Evolutionary conservation across 2,113 vertebrate genomes (phyloP), one percentile per base, ranked within the genome.

Genomic region (Podocnemis expansa): DNA sequence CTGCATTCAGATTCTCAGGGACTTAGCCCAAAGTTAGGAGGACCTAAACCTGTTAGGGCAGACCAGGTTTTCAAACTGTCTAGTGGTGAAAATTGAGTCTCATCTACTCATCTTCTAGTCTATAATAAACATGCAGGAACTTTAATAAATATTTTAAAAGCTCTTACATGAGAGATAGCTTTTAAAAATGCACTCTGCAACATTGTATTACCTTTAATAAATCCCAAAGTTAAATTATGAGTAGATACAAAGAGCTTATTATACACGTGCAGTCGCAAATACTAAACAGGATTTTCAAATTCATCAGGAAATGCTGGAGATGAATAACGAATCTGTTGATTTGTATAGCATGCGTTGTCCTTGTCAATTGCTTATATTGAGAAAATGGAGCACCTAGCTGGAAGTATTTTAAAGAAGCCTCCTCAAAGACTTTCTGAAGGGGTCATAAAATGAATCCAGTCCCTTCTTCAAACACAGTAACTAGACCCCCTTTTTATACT

Each of bases 131-230:
- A 2, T 10, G 3, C 2, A 91, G 78, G 84, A 79, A 88, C 1
- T 9, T 56, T 80, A 90, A 93, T 91, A 89, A 97, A 96, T 91
- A 95, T 84, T 95, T 93, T 84, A 96, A 43, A 90, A 27, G 29
- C 94, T 89, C 78, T 91, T 56, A 6, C 82, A 80, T 76, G 54
- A 82, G 88, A 83, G 80, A 34, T 10, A 52, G 73, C 87, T 81
- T 43, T 80, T 93, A 94, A 49, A 92, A 43, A 19, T 31, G 60
- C 47, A 81, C 82, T 92, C n/a, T 24, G 75, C 67, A 51, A 51
- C 21, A 86, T 82, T 86, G 94, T 52, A 56, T 52, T 91, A 51
- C 82, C 54, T 91, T 89, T 84, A 75, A 78, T 84, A 93, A 93
- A 31, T 84, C 90, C 76, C 75, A 78, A 82, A 80, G 56, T 75